These are phyloP conservation scores for Sicus ferrugineus DNA, from an alignment of 2,888 invertebrate species.

Conservation along the genomic window DNA sequence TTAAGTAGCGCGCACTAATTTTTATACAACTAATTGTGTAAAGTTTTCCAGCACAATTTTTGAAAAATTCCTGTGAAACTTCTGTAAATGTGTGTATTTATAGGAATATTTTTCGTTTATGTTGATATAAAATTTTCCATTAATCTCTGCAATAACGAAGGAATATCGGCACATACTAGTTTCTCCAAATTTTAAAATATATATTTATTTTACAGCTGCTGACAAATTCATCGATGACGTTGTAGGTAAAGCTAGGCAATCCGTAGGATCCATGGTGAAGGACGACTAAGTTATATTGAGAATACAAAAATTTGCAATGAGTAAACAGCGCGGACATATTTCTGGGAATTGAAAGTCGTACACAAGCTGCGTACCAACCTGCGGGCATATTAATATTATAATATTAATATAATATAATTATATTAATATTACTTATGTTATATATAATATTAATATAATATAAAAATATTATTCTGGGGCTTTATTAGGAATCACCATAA, in stretches of 20 bases:
- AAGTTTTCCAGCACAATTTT: too few species aligned
- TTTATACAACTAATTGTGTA: too few species aligned
- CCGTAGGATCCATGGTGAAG: conserved; percentile 52
- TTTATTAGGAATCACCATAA: background rate
- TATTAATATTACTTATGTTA: background rate
- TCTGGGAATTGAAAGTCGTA: too few species aligned
- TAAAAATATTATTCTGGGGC: background rate
- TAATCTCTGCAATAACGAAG: too few species aligned
- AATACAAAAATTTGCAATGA: background rate
- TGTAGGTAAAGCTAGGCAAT: conserved; percentile 55
- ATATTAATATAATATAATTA: background rate
- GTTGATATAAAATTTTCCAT: too few species aligned
- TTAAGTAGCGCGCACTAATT: too few species aligned
- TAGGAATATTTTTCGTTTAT: too few species aligned
- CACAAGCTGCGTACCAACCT: background rate
- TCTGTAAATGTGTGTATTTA: too few species aligned
- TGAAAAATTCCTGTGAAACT: too few species aligned
- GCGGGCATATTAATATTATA: background rate
- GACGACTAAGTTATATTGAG: conserved; percentile 47
- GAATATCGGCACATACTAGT: too few species aligned
- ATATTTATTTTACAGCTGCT: conserved; percentile 48
- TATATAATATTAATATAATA: background rate
- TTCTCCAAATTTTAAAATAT: background rate
- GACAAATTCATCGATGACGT: conserved; percentile 60
- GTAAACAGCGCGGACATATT: background rate